Percentiles rank a stretch among this genome's conserved stretches.
Evolutionary conservation across 2,888 invertebrate genomes (phyloP).

Genomic region (Sesia bembeciformis): DNA sequence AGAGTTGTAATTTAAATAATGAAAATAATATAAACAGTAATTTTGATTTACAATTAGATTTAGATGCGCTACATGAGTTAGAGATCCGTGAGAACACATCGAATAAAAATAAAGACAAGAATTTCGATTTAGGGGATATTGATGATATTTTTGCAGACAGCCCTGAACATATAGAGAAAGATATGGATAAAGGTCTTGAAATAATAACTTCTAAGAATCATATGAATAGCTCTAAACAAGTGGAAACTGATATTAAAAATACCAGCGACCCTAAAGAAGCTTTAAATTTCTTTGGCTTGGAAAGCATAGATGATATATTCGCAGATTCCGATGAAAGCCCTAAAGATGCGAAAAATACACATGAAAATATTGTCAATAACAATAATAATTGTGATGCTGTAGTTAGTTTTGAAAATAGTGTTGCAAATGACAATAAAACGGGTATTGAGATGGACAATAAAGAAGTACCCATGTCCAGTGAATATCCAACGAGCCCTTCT

Average conservation of each 20-base stretch:
- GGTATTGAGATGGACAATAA: neutral
- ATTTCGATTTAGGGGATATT: conserved; percentile 57
- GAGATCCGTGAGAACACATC: conserved; percentile 1
- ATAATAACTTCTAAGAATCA: too few relatives aligned
- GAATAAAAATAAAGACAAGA: conserved; percentile 5
- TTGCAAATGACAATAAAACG: neutral
- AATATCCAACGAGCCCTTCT: conserved; percentile 42
- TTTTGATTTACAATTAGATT: conserved; percentile 38
- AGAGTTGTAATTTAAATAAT: neutral
- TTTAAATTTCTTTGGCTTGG: conserved; percentile 54
- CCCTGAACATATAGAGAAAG: conserved; percentile 3
- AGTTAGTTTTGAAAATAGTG: neutral
- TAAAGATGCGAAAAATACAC: neutral
- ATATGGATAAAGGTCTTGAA: neutral
- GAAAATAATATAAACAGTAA: conserved; percentile 13
- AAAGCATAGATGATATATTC: conserved; percentile 65
- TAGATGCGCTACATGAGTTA: conserved; percentile 16
- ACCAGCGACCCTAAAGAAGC: conserved; percentile 24
- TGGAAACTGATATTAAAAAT: conserved; percentile 12
- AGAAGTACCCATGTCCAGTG: neutral
- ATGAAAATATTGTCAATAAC: neutral
- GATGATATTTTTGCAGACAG: conserved; percentile 52
- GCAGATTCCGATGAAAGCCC: conserved; percentile 40
- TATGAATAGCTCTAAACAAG: neutral
- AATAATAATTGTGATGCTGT: neutral